Percentiles rank a stretch among this genome's conserved stretches.
These are phyloP conservation scores for Sebastes minor DNA, from an alignment of 2,797 vertebrate genomes.

Conservation along the genomic window DNA sequence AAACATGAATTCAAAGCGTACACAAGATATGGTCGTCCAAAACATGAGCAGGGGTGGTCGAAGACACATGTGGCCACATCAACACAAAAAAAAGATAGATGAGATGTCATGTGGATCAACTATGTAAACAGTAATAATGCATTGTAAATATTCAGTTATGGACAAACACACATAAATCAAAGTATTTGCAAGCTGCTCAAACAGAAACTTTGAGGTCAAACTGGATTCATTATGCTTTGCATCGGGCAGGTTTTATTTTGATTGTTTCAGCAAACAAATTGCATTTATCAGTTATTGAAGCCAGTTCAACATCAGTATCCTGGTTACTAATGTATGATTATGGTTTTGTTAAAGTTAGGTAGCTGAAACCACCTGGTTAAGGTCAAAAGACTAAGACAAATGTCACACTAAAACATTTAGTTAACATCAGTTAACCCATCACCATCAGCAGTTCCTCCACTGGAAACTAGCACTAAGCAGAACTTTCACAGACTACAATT, in stretches of 20 bases:
- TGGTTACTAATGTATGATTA: background rate
- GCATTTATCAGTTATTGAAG: background rate
- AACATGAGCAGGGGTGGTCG: conserved; percentile 9
- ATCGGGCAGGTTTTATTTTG: background rate
- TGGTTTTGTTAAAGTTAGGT: background rate
- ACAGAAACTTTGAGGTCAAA: background rate
- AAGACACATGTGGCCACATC: conserved; percentile 24
- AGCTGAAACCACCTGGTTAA: background rate
- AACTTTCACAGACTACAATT: background rate
- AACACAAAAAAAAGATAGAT: conserved; percentile 26
- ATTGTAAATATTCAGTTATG: conserved; percentile 28
- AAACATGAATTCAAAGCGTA: conserved; percentile 4
- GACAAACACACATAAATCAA: conserved; percentile 24
- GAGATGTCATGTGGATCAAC: conserved; percentile 26
- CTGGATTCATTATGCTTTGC: background rate
- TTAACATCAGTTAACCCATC: background rate
- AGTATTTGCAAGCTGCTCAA: conserved; percentile 10
- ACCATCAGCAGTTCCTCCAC: background rate
- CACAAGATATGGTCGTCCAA: conserved; percentile 6
- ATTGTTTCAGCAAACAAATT: background rate
- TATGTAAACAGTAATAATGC: conserved; percentile 27
- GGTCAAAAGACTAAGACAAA: background rate
- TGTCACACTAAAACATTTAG: background rate
- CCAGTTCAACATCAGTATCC: background rate
- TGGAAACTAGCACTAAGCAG: background rate